Conservation (phyloP, 2,888 invertebrate genomes). For the Rotaria socialis region DNA sequence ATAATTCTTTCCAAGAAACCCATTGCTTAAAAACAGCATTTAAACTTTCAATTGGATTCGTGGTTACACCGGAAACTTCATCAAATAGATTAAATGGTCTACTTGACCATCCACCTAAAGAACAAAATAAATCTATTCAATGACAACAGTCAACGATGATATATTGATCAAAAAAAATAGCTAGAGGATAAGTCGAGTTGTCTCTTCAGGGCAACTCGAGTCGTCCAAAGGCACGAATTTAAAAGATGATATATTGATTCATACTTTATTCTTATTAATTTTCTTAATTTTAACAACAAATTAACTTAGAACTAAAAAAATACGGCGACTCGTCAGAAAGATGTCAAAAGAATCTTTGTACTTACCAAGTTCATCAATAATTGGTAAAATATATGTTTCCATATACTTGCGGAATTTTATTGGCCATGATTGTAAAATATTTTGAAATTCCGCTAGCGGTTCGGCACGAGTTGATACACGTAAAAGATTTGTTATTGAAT, state of each 20-base stretch:
- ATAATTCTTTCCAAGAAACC: constrained; percentile 4
- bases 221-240: too few relatives aligned
- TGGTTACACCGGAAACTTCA: neutral
- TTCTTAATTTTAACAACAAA: too few relatives aligned
- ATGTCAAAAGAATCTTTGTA: neutral
- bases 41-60: neutral
- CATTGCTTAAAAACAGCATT: neutral
- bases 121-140: too few relatives aligned
- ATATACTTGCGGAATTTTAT: neutral
- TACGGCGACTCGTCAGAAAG: too few relatives aligned
- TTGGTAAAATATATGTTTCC: neutral
- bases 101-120: neutral
- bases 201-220: too few relatives aligned
- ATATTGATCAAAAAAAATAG: too few relatives aligned
- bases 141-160: too few relatives aligned
- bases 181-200: neutral
- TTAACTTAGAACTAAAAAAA: too few relatives aligned
- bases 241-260: too few relatives aligned
- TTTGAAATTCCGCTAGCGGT: neutral
- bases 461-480: neutral
- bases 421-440: neutral
- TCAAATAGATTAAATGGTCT: neutral
- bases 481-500: neutral
- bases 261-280: too few relatives aligned
- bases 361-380: neutral